These are phyloP conservation scores for Drosophila kuntzei DNA, from an alignment of 2,888 invertebrate species.

Conservation along the genomic window DNA sequence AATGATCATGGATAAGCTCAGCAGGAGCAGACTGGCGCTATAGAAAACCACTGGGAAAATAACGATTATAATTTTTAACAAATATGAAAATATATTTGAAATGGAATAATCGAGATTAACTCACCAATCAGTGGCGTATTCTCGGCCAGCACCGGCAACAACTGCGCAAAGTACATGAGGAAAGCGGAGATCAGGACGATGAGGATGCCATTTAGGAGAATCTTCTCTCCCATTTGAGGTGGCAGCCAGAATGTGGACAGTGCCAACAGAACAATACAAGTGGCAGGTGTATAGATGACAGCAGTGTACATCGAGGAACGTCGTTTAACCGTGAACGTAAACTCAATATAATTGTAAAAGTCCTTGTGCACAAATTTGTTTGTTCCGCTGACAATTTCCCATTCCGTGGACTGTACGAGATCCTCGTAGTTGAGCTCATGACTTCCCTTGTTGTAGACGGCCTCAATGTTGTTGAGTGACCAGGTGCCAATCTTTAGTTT, in stretches of 20 bases:
- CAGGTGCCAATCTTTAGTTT: slow-evolving; percentile 90
- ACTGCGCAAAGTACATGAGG: slow-evolving; percentile 88
- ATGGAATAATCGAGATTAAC: slow-evolving; percentile 18
- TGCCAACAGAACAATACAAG: slow-evolving; percentile 88
- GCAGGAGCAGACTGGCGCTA: slow-evolving; percentile 86
- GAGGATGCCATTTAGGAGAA: slow-evolving; percentile 87
- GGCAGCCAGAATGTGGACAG: slow-evolving; percentile 89
- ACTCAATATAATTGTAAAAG: slow-evolving; percentile 78
- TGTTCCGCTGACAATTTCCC: slow-evolving; percentile 82
- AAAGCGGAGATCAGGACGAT: slow-evolving; percentile 88
- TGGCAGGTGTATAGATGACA: slow-evolving; percentile 88
- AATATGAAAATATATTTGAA: no score
- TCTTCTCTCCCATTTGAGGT: slow-evolving; percentile 89
- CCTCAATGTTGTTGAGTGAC: slow-evolving; percentile 87
- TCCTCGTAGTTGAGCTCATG: slow-evolving; percentile 76
- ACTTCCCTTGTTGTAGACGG: slow-evolving; percentile 85
- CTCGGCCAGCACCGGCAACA: slow-evolving; percentile 86
- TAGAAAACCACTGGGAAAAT: slow-evolving; percentile 87
- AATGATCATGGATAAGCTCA: slow-evolving; percentile 86
- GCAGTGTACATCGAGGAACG: slow-evolving; percentile 88
- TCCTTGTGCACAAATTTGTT: slow-evolving; percentile 74
- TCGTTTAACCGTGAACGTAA: slow-evolving; percentile 85
- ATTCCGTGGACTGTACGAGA: slow-evolving; percentile 82
- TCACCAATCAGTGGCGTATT: slow-evolving; percentile 86
- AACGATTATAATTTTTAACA: background rate